A percentile compares a stretch with the other conserved stretches of the same genome.
phyloP scores from a whole-genome alignment of 2,113 vertebrate genomes.

The Hiodon tergisus region DNA sequence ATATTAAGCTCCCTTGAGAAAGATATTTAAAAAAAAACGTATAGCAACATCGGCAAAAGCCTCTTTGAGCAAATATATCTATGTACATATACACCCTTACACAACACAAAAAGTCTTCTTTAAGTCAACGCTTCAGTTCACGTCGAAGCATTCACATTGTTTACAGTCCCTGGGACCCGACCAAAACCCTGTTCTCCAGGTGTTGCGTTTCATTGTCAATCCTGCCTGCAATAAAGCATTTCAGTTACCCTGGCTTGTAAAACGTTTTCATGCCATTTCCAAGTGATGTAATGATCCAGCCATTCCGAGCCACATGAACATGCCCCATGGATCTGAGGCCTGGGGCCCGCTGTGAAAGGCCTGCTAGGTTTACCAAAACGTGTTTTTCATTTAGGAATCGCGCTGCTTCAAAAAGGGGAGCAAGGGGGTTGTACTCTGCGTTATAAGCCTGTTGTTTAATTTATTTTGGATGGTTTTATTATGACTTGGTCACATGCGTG shows the following conservation, averaged over 20 bases:
- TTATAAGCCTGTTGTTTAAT: slow-evolving; percentile 51
- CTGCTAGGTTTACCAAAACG: slow-evolving; percentile 38
- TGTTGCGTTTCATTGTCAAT: slow-evolving; percentile 70
- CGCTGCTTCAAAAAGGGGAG: slow-evolving; percentile 51
- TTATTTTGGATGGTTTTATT: slow-evolving; percentile 34
- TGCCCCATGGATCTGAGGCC: background rate
- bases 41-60: too few relatives aligned
- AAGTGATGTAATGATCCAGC: slow-evolving; percentile 69
- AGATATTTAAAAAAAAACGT: too few relatives aligned
- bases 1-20: too few relatives aligned
- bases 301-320: slow-evolving; percentile 38
- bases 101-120: too few relatives aligned
- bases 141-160: background rate
- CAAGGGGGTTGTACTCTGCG: slow-evolving; percentile 31
- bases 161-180: slow-evolving; percentile 30
- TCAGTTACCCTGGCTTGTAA: slow-evolving; percentile 56
- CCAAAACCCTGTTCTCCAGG: slow-evolving; percentile 52
- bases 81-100: too few relatives aligned
- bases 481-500: slow-evolving; percentile 23
- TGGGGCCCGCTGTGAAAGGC: slow-evolving; percentile 19
- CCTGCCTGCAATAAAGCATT: slow-evolving; percentile 64
- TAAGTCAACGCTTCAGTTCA: slow-evolving; percentile 8
- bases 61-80: too few relatives aligned
- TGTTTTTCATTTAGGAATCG: slow-evolving; percentile 58
- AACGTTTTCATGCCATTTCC: slow-evolving; percentile 63